These are phyloP conservation scores for Coptodon rendalli DNA, from an alignment of 2,113 vertebrate species.

Conservation along the genomic window DNA sequence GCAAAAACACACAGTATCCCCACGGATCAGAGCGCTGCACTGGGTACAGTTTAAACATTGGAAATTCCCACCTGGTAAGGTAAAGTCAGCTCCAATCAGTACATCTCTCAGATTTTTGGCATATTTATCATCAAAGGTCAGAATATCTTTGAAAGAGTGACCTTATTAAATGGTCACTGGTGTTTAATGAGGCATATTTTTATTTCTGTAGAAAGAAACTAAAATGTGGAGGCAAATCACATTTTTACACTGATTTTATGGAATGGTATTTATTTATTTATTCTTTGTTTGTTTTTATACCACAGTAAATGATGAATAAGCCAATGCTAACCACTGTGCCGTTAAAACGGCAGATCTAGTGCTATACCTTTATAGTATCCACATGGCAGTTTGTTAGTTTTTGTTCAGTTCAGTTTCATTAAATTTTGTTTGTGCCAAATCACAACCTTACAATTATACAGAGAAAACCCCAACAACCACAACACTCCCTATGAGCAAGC, in stretches of 20 bases:
- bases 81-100: neutral
- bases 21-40: neutral
- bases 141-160: neutral
- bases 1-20: neutral
- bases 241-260: neutral
- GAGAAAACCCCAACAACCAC: neutral
- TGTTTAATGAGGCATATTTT: neutral
- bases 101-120: neutral
- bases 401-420: neutral
- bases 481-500: neutral
- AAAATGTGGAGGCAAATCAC: neutral
- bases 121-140: neutral
- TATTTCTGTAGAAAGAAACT: neutral
- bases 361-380: neutral
- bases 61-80: neutral
- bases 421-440: neutral
- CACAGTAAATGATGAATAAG: neutral
- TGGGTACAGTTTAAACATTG: neutral
- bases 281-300: neutral
- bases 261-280: neutral
- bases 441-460: neutral
- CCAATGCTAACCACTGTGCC: neutral
- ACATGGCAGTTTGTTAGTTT: rapidly evolving
- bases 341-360: rapidly evolving
- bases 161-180: neutral